These are phyloP conservation scores for Malurus elegans DNA, from an alignment of 2,113 vertebrate genomes.

Conservation along the genomic window DNA sequence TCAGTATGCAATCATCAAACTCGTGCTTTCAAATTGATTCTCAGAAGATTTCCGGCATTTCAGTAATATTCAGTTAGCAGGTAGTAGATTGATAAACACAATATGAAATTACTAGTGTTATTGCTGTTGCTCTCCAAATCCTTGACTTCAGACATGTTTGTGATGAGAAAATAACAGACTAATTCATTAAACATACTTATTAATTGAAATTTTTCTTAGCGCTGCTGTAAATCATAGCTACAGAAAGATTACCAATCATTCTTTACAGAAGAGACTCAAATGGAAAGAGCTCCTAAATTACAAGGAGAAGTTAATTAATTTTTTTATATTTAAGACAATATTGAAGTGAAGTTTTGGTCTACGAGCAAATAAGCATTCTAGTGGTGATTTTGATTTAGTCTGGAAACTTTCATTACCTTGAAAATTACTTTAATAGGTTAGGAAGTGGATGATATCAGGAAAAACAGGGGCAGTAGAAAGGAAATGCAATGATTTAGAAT, in stretches of 20 bases:
- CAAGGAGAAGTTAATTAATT: not conserved
- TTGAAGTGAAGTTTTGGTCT: not conserved
- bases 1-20: not conserved
- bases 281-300: not conserved
- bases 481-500: not conserved
- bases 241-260: not conserved
- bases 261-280: not conserved
- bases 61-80: not conserved
- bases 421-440: not conserved
- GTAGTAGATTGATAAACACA: not conserved
- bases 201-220: not conserved
- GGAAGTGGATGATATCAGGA: not conserved
- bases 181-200: not conserved
- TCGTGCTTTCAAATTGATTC: not conserved
- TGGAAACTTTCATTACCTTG: not conserved
- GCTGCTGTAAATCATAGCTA: not conserved
- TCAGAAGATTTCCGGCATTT: not conserved
- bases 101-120: not conserved
- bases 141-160: not conserved
- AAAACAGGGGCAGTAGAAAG: not conserved
- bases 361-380: not conserved
- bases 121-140: not conserved
- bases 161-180: not conserved
- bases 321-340: not conserved
- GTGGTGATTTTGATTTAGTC: not conserved